A percentile compares a stretch with the other conserved stretches of the same genome.
Conservation (phyloP, 2,113 vertebrate species). For the Panurus biarmicus region DNA sequence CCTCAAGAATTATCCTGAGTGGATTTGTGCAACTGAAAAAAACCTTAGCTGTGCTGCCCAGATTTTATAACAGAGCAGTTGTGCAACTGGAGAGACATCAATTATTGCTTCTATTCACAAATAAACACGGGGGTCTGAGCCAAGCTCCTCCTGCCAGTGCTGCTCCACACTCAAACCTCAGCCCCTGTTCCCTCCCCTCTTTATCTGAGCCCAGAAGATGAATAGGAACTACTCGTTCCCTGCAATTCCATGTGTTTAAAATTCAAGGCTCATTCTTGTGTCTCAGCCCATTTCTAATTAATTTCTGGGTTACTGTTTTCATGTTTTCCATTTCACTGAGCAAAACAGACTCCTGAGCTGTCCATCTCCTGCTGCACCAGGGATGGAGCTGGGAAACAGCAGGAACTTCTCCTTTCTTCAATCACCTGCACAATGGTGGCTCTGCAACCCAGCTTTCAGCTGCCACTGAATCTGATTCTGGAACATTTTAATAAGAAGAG, state of each 20-base stretch:
- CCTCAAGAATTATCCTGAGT: neutral
- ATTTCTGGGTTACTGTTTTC: neutral
- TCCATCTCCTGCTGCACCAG: neutral
- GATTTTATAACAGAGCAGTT: neutral
- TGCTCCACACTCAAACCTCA: neutral
- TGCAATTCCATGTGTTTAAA: neutral
- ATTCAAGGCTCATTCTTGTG: conserved; percentile 17
- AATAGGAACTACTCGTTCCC: neutral
- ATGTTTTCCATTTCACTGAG: conserved; percentile 14
- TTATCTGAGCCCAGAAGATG: neutral
- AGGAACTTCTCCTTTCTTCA: neutral
- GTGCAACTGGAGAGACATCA: neutral
- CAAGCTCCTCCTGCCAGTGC: neutral
- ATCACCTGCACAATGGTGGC: neutral
- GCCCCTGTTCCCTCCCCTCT: neutral
- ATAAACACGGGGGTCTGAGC: neutral
- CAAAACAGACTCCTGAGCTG: neutral
- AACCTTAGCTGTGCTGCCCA: neutral
- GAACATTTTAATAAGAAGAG: neutral
- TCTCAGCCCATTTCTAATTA: conserved; percentile 8
- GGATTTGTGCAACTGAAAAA: neutral
- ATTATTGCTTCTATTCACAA: neutral
- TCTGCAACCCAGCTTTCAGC: neutral
- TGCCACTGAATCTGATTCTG: neutral
- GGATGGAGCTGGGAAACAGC: neutral